Evolutionary conservation across 2,888 invertebrate species (phyloP).

Genomic region (Junonia oenone): DNA sequence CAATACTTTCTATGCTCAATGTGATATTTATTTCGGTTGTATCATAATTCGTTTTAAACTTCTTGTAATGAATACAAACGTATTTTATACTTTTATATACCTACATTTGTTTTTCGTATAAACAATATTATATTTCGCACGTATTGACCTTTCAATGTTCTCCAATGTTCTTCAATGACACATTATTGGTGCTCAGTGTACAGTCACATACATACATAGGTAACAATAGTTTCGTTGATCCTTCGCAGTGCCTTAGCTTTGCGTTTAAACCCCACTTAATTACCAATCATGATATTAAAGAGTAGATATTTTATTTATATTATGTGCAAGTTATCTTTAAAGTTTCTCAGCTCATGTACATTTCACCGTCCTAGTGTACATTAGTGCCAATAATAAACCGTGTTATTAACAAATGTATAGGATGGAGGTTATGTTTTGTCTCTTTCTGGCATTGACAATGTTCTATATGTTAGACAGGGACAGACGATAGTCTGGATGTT

Average conservation of each 20-base stretch:
- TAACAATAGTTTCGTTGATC: slow-evolving; percentile 29
- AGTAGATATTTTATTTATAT: slow-evolving; percentile 6
- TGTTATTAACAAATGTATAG: slow-evolving; percentile 19
- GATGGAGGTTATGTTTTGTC: not conserved
- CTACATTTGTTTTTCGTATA: not conserved
- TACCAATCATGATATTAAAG: slow-evolving; percentile 24
- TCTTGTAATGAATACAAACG: not conserved
- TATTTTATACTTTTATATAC: not conserved
- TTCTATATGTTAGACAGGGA: not conserved
- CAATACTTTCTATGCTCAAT: not conserved
- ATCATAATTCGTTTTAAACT: not conserved
- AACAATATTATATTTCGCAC: not conserved
- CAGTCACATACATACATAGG: slow-evolving; percentile 19
- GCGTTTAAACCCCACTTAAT: slow-evolving; percentile 23
- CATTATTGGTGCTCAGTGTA: slow-evolving; percentile 4
- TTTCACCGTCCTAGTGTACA: slow-evolving; percentile 41
- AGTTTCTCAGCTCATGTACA: slow-evolving; percentile 14
- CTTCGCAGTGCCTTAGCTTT: slow-evolving; percentile 43
- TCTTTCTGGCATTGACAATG: not conserved
- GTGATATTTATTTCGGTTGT: not conserved
- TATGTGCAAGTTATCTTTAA: not conserved
- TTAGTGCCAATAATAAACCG: slow-evolving; percentile 41
- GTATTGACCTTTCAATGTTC: not conserved
- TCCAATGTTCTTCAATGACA: too few species aligned
- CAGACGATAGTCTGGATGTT: not conserved